Conservation (phyloP, 1,140 invertebrate genomes). For the Drosophila equinoxialis region DNA sequence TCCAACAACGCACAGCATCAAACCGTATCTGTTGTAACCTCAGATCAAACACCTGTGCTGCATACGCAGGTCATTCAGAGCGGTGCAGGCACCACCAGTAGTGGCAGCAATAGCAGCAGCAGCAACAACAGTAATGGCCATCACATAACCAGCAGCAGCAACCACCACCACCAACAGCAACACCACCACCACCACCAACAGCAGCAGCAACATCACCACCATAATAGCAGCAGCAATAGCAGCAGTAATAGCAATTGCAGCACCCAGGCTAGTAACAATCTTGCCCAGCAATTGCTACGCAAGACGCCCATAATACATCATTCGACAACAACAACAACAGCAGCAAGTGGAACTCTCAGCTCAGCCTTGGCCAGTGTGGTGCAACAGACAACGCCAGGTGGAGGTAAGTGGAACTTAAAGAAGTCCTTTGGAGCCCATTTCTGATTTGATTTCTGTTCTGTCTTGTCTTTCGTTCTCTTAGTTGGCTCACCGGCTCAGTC, state of each 20-base stretch:
- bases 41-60: conserved; percentile 61
- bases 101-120: conserved; percentile 37
- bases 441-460: neutral
- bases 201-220: conserved; percentile 38
- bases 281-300: conserved; percentile 69
- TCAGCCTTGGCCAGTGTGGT: conserved; percentile 68
- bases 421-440: neutral
- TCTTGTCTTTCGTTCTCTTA: conserved; percentile 23
- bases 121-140: conserved; percentile 36
- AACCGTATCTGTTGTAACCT: conserved; percentile 24
- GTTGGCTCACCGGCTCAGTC: conserved; percentile 74
- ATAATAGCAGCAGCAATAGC: conserved; percentile 17
- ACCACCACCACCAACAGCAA: conserved; percentile 12
- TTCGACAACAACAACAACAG: conserved; percentile 47
- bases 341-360: conserved; percentile 34
- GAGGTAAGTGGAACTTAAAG: conserved; percentile 24
- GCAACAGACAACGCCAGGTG: conserved; percentile 62
- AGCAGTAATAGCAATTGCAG: conserved; percentile 45
- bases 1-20: conserved; percentile 34
- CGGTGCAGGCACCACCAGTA: conserved; percentile 71
- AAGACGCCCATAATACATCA: conserved; percentile 79
- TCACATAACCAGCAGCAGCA: conserved; percentile 20
- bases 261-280: conserved; percentile 28
- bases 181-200: conserved; percentile 21
- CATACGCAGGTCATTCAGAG: conserved; percentile 80